Percentiles rank a stretch among this genome's conserved stretches.
Conservation (phyloP, 1,140 invertebrate species). For the Coenobita brevimanus region DNA sequence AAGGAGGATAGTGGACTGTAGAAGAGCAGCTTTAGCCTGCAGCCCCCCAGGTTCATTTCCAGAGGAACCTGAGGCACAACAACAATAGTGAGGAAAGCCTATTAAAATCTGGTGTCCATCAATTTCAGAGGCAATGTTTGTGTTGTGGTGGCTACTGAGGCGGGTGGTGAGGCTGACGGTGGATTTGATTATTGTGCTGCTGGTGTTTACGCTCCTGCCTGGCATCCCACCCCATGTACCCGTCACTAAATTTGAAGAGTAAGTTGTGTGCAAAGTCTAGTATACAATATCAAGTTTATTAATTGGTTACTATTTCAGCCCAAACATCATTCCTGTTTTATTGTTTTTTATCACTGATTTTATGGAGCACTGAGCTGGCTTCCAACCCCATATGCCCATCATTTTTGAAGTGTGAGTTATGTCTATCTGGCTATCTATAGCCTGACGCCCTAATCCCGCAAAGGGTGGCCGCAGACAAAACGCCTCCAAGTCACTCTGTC, state of each 20-base stretch:
- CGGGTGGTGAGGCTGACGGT: neutral
- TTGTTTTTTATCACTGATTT: neutral
- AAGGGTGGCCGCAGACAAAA: too few relatives aligned
- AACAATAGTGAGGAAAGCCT: too few relatives aligned
- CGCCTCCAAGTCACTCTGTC: too few relatives aligned
- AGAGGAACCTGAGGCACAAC: too few relatives aligned
- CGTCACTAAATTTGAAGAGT: constrained; percentile 27
- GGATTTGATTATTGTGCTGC: constrained; percentile 6
- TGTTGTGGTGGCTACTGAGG: neutral
- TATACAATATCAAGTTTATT: neutral
- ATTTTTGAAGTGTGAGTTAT: neutral
- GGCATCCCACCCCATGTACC: constrained; percentile 23
- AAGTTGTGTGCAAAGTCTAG: neutral
- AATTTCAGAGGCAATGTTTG: too few relatives aligned
- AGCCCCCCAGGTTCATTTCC: too few relatives aligned
- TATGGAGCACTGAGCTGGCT: neutral
- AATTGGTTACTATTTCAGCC: neutral
- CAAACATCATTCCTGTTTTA: neutral
- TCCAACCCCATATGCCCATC: neutral
- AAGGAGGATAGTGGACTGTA: too few relatives aligned
- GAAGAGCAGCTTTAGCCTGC: too few relatives aligned
- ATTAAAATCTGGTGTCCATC: too few relatives aligned
- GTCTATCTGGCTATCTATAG: too few relatives aligned
- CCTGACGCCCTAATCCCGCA: too few relatives aligned
- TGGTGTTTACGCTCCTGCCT: constrained; percentile 32